phyloP scores from a whole-genome alignment of 2,113 vertebrate genomes.

The Aspiorhynchus laticeps region DNA sequence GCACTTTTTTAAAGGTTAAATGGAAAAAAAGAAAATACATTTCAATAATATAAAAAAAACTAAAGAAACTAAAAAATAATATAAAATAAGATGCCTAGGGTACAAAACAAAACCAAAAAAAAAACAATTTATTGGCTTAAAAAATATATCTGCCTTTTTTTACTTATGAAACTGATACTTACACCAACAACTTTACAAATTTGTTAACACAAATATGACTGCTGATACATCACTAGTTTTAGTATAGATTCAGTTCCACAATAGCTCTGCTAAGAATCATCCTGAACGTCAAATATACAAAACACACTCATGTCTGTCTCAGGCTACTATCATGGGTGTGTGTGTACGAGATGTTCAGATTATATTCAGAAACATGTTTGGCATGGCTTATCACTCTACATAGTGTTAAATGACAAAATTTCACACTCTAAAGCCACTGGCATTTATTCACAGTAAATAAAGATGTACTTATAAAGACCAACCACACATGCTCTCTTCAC shows the following conservation, averaged over 20 bases:
- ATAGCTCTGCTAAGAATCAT: too few species aligned
- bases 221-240: neutral
- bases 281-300: too few species aligned
- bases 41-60: too few species aligned
- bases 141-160: neutral
- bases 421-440: neutral
- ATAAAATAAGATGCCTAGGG: too few species aligned
- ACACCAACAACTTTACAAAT: neutral
- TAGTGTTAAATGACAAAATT: neutral
- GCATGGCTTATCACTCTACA: neutral
- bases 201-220: neutral
- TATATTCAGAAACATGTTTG: neutral
- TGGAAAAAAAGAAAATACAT: too few species aligned
- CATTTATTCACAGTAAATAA: neutral
- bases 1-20: too few species aligned
- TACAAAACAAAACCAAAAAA: too few species aligned
- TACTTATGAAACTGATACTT: neutral
- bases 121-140: too few species aligned
- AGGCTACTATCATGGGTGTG: too few species aligned
- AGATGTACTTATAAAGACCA: neutral
- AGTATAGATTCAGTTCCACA: neutral
- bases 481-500: neutral
- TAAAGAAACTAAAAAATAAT: too few species aligned
- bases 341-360: too few species aligned
- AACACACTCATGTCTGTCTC: too few species aligned